Percentiles rank a stretch among this genome's conserved stretches.
These are phyloP conservation scores for Protosalanx chinensis DNA, from an alignment of 2,797 vertebrate species.

Conservation along the genomic window DNA sequence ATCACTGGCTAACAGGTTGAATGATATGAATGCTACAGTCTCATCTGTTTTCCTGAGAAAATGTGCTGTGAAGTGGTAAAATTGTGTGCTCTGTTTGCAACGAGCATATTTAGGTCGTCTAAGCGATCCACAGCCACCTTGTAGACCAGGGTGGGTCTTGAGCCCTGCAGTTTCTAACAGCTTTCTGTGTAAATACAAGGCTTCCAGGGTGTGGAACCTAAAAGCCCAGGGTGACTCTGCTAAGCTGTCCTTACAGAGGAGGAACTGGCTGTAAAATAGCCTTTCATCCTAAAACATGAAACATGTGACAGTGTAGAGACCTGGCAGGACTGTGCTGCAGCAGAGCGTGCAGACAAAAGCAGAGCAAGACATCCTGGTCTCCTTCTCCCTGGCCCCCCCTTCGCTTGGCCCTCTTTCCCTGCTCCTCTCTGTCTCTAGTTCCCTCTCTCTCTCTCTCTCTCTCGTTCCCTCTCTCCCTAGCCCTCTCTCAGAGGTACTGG, in stretches of 20 bases:
- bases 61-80: too few species aligned
- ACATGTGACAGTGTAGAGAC: constrained; percentile 33
- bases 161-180: constrained; percentile 42
- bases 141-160: constrained; percentile 34
- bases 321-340: too few species aligned
- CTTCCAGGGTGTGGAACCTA: constrained; percentile 40
- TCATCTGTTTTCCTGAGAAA: background rate
- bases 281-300: constrained; percentile 61
- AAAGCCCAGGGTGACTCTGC: constrained; percentile 30
- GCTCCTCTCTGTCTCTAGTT: too few species aligned
- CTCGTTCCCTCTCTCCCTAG: constrained; percentile 28
- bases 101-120: background rate
- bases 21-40: background rate
- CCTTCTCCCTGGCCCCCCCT: too few species aligned
- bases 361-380: constrained; percentile 16
- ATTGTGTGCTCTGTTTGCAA: background rate
- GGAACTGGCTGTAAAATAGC: constrained; percentile 11
- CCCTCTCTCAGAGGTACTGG: constrained; percentile 41
- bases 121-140: constrained; percentile 17
- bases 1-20: background rate
- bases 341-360: constrained; percentile 11
- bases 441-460: constrained; percentile 2
- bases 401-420: too few species aligned
- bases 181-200: constrained; percentile 30
- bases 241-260: constrained; percentile 31